Conservation (phyloP, 2,113 vertebrate species). For the Psittacula cyanocephala region DNA sequence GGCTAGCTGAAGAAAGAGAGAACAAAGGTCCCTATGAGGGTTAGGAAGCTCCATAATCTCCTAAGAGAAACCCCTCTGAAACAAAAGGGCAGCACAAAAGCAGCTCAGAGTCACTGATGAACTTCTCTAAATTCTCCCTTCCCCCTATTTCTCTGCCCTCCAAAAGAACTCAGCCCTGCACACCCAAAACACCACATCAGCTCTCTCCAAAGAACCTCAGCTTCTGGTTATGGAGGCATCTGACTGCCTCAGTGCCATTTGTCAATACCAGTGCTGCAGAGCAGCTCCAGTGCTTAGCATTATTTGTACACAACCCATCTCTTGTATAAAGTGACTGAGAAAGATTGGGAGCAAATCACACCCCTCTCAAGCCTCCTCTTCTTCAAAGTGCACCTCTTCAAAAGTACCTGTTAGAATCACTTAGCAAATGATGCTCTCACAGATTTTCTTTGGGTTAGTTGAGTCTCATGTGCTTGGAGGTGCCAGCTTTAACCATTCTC, state of each 20-base stretch:
- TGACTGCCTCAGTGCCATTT: neutral
- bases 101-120: neutral
- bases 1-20: neutral
- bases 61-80: neutral
- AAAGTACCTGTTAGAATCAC: neutral
- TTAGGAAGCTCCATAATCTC: neutral
- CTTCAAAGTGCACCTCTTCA: neutral
- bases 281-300: neutral
- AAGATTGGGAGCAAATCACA: neutral
- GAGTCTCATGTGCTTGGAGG: neutral
- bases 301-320: neutral
- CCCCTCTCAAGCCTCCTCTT: neutral
- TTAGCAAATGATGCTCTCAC: neutral
- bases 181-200: neutral
- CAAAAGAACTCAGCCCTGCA: neutral
- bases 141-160: neutral
- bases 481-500: neutral
- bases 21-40: neutral
- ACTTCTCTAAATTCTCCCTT: neutral
- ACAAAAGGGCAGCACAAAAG: neutral
- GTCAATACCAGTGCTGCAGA: neutral
- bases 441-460: neutral
- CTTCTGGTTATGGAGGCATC: neutral
- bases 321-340: neutral
- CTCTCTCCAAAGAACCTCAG: neutral